Base-by-base conservation (phyloP, 2,888 invertebrate species). In the Xiphydria camelus region DNA sequence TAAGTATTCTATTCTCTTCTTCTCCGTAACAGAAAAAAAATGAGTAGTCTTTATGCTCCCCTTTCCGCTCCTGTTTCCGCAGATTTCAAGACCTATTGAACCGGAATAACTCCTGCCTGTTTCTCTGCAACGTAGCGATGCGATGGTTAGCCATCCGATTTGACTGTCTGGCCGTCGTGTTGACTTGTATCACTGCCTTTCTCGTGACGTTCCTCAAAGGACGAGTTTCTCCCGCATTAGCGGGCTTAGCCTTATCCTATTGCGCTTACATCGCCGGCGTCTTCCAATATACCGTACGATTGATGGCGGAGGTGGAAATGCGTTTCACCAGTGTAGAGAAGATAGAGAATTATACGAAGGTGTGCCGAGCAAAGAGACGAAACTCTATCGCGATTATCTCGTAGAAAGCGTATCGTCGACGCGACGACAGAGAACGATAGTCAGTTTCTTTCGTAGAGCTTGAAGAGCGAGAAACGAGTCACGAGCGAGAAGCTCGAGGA, bases 241-340 rank as follows among this genome's bases (percentile, higher is more conserved):
- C 83, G 14, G 85, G 85, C 4, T 76, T 86, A 47, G 84, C 84
- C 1, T 68, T 86, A 50, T 76, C 82, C 0, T 83, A 83, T 55
- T 78, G 83, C 17, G 75, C 81, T 5, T 78, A 84, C 75, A 77
- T 83, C 55, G 78, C 79, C 23, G 81, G 82, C n/a, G 73, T 82
- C 19, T 79, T 83, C 55, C 82, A 82, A 61, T 82, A 77, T 48
- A 78, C 81, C 1, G 75, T 79, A 4, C 68, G 79, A 52, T 57
- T 78, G 42, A 70, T 77, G 44, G 75, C 78, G 2, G 79, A 80
- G 58, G 70, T 75, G 2, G 80, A 80, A 63, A 67, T 76, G 4
- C 72, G 76, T 21, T 79, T 81, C 49, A 75, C 78, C 22, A 78
- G 78, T 21, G 78, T 81, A 1, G 79, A 80, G 55, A 65, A 79